Base-by-base conservation (phyloP, 2,113 vertebrate genomes). In the Formicarius rufipectus region DNA sequence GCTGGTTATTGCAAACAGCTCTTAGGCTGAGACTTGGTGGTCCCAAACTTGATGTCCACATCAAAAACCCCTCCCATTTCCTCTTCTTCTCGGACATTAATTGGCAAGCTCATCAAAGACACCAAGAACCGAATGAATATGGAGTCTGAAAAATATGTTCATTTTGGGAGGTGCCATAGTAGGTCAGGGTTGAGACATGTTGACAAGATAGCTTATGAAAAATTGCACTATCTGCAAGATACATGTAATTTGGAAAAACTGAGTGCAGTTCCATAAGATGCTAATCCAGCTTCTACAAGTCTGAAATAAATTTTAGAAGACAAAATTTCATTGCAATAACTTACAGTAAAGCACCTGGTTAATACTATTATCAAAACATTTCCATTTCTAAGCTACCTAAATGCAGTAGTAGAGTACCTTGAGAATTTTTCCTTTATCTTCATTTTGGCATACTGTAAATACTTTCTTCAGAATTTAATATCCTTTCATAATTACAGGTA, bases 401-500 rank as follows among this genome's bases (percentile, higher is more conserved):
- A 83, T 49, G 16, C 45, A 72, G 30, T n/a, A n/a, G n/a, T n/a
- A 62, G 10, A 82, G 7, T 47, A 30, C 37, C 58, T 82, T 69
- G 37, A 84, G 12, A 84, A 37, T 10, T 79, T 67, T 90, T 88
- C 16, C 18, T 63, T 62, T 63, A 42, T 82, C 80, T 92, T 95
- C 24, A 71, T 84, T 94, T 96, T 96, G 60, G 90, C 14, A 45
- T 78, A 49, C 7, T 49, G 71, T 81, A 95, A 88, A 82, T 91
- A 63, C 18, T 55, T 85, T 50, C 37, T 58, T 90, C 42, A 90
- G 42, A 94, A 81, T 50, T 45, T 20, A 64, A 27, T 90, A 94
- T 91, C 90, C n/a, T 81, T 92, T 94, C 55, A 84, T 84, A 93
- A 90, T 92, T 97, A 53, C 37, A 94, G 66, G 21, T 89, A 45